Conservation (phyloP, 2,797 vertebrate species). For the Enteromius thamalakanensis region DNA sequence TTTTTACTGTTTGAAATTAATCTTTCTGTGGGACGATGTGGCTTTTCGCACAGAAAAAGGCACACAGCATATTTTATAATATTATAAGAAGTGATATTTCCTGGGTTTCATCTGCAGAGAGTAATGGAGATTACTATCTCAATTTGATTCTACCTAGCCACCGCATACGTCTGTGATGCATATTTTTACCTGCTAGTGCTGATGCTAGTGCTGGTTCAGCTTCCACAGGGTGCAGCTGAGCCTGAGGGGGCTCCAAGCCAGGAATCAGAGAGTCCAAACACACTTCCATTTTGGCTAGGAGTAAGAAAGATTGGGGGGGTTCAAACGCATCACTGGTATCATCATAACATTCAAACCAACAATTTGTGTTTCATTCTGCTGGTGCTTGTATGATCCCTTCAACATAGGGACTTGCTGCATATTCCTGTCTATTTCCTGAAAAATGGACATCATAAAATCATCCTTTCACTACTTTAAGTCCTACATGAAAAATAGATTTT, state of each 20-base stretch:
- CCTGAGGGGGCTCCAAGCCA: constrained; percentile 81
- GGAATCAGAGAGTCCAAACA: constrained; percentile 85
- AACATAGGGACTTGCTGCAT: background rate
- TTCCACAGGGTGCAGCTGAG: constrained; percentile 78
- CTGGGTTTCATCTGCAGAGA: too few relatives aligned
- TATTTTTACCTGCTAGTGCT: constrained; percentile 79
- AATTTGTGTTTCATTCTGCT: background rate
- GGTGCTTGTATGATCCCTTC: too few relatives aligned
- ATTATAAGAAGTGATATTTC: too few relatives aligned
- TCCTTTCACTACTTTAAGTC: background rate
- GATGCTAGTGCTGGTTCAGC: constrained; percentile 75
- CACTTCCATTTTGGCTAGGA: constrained; percentile 64
- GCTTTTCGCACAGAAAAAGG: too few relatives aligned
- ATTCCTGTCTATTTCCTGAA: background rate
- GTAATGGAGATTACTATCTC: too few relatives aligned
- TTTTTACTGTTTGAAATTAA: too few relatives aligned
- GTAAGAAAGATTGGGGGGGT: too few relatives aligned
- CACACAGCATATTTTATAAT: too few relatives aligned
- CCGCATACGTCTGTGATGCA: background rate
- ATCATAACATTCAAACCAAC: background rate
- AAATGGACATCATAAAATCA: background rate
- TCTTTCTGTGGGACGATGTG: too few relatives aligned
- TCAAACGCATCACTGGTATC: background rate
- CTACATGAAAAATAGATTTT: background rate
- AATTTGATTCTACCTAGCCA: too few relatives aligned